A percentile compares a stretch with the other conserved stretches of the same genome.
phyloP scores from a whole-genome alignment of 2,113 vertebrate species.

The Epinephelus moara region DNA sequence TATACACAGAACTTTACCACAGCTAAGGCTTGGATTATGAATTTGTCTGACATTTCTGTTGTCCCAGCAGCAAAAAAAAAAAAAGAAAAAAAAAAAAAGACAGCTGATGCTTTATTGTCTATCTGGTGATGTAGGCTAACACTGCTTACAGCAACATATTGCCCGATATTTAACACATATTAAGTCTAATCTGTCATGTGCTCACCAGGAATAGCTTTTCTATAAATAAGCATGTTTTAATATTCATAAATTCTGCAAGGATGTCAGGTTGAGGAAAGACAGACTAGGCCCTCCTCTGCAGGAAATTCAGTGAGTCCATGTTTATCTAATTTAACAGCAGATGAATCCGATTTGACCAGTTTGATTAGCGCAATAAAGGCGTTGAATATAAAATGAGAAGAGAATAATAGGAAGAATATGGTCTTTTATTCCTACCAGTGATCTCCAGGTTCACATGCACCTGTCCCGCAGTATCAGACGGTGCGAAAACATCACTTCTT shows the following conservation, averaged over 20 bases:
- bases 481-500: background rate
- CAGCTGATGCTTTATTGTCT: background rate
- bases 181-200: background rate
- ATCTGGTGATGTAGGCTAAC: background rate
- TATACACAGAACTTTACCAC: background rate
- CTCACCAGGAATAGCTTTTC: conserved; percentile 8
- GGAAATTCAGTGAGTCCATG: background rate
- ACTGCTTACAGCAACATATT: background rate
- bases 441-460: conserved; percentile 37
- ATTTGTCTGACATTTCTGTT: background rate
- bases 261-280: background rate
- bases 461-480: conserved; percentile 44
- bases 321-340: background rate
- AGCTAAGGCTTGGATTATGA: background rate
- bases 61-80: background rate
- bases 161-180: background rate
- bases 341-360: background rate
- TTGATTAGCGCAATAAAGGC: background rate
- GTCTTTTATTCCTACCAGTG: conserved; percentile 49
- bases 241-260: conserved; percentile 19
- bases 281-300: conserved; percentile 34
- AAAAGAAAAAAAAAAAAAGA: background rate
- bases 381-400: background rate
- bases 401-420: background rate
- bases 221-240: conserved; percentile 11